Percentiles rank a stretch among this genome's conserved stretches.
phyloP scores from a whole-genome alignment of 2,113 vertebrate species.

The Ptyas mucosa region DNA sequence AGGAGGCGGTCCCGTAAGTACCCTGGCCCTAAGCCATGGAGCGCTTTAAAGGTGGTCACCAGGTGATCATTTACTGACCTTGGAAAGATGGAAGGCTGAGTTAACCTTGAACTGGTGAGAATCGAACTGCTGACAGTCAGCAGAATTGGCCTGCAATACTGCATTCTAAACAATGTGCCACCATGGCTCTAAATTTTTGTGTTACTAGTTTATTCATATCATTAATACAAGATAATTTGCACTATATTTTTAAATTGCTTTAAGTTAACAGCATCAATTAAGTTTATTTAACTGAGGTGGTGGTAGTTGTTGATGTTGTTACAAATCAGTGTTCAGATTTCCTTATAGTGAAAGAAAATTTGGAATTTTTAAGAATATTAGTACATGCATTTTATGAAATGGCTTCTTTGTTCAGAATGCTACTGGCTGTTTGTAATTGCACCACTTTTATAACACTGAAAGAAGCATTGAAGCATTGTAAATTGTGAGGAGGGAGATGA shows the following conservation, averaged over 20 bases:
- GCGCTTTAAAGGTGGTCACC: no score
- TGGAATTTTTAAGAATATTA: neutral
- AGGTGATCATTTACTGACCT: neutral
- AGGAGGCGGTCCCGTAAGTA: no score
- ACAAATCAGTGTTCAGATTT: neutral
- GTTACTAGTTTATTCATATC: neutral
- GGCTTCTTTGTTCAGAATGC: neutral
- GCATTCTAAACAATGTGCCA: neutral
- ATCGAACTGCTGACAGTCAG: neutral
- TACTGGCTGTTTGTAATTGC: neutral
- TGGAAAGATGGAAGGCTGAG: neutral
- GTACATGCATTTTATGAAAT: neutral
- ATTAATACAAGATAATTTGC: neutral
- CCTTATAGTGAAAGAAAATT: neutral
- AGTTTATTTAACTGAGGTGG: neutral
- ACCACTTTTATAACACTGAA: neutral
- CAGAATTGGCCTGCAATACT: neutral
- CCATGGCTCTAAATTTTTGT: neutral
- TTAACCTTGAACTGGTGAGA: neutral
- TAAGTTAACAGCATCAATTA: neutral
- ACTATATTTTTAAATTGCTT: neutral
- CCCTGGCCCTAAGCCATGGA: no score
- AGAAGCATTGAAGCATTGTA: neutral
- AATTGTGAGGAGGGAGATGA: neutral
- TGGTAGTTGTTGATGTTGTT: neutral